Conservation (phyloP, 2,113 vertebrate genomes). For the Macroglossus sobrinus region DNA sequence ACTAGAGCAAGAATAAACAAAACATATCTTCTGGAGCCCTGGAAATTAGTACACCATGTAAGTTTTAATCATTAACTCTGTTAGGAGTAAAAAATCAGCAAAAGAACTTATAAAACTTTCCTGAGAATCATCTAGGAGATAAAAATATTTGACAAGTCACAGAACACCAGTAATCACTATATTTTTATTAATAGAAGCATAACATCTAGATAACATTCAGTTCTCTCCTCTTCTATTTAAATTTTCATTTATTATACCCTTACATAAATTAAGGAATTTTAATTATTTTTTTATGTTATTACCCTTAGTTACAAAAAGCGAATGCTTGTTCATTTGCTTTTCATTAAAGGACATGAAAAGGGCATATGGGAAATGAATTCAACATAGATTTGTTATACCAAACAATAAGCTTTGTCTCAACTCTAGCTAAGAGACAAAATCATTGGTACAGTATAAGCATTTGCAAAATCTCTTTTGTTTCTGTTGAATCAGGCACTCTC, state of each 20-base stretch:
- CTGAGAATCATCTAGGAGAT: neutral
- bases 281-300: neutral
- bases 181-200: neutral
- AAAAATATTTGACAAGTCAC: neutral
- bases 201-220: neutral
- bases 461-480: neutral
- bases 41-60: neutral
- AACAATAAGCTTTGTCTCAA: neutral
- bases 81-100: constrained; percentile 2
- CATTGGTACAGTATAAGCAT: neutral
- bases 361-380: neutral
- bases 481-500: neutral
- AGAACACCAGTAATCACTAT: neutral
- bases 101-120: neutral
- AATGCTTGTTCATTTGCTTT: neutral
- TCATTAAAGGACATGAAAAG: neutral
- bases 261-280: neutral
- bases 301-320: neutral
- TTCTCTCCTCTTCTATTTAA: neutral
- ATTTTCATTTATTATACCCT: neutral
- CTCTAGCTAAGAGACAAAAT: neutral
- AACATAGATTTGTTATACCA: neutral
- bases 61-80: neutral
- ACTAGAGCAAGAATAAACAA: neutral
- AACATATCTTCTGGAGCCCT: neutral